Conservation (phyloP, 1,140 invertebrate species). For the Bombyx mandarina region DNA sequence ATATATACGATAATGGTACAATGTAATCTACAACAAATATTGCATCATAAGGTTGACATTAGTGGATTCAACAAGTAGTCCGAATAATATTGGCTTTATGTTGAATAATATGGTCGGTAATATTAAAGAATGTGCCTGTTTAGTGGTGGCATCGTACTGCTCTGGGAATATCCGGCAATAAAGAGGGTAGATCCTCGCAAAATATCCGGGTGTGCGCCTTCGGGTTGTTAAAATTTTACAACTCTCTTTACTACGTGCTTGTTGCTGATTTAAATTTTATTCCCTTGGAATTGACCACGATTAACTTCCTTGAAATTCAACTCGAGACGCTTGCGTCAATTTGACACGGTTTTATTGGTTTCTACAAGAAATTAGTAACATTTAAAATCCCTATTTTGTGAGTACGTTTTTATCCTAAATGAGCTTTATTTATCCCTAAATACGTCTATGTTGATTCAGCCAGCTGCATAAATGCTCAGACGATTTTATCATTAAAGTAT, state of each 20-base stretch:
- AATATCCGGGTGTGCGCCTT: constrained; percentile 18
- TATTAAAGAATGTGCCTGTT: constrained; percentile 31
- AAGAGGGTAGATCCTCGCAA: constrained; percentile 20
- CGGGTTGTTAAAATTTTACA: constrained; percentile 50
- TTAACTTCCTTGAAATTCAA: constrained; percentile 1
- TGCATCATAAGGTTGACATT: too few species aligned
- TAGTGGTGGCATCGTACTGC: constrained; percentile 18
- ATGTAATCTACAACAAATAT: too few species aligned
- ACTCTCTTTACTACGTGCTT: constrained; percentile 21
- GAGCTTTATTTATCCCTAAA: too few species aligned
- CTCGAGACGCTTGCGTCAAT: too few species aligned
- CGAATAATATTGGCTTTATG: constrained; percentile 10
- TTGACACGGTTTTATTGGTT: too few species aligned
- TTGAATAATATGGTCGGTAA: constrained; percentile 25
- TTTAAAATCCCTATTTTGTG: too few species aligned
- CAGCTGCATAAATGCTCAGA: too few species aligned
- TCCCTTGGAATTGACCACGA: constrained; percentile 2
- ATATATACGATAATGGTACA: too few species aligned
- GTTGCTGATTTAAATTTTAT: constrained; percentile 7
- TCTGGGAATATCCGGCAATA: constrained; percentile 32
- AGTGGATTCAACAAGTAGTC: background rate
- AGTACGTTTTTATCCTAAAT: too few species aligned
- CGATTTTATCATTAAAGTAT: too few species aligned
- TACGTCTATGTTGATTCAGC: too few species aligned
- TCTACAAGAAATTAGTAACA: too few species aligned